phyloP scores from a whole-genome alignment of 2,797 vertebrate genomes.

The Notoglanidium macrostoma region DNA sequence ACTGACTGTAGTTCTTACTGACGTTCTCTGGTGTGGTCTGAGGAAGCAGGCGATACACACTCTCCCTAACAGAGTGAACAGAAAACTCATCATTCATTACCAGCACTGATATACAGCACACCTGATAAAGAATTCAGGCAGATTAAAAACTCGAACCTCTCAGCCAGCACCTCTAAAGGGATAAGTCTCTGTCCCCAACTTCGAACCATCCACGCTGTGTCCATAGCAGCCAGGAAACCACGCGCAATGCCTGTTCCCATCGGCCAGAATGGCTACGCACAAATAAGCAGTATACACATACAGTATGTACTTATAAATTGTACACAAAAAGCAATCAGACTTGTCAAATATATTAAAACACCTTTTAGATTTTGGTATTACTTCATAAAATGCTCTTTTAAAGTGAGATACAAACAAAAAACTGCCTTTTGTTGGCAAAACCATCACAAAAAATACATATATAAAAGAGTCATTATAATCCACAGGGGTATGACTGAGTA shows the following conservation, averaged over 20 bases:
- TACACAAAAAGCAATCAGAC: neutral
- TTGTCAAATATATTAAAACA: neutral
- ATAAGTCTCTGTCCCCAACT: slow-evolving; percentile 84
- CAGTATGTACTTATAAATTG: neutral
- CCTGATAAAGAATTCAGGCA: neutral
- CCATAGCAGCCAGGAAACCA: slow-evolving; percentile 93
- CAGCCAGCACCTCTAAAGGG: slow-evolving; percentile 87
- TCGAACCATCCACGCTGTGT: slow-evolving; percentile 95
- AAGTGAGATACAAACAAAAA: neutral
- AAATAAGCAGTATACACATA: neutral
- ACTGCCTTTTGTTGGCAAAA: neutral
- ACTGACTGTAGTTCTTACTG: slow-evolving; percentile 90
- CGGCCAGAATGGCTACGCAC: slow-evolving; percentile 90
- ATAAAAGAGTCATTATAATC: neutral
- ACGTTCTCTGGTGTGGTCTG: slow-evolving; percentile 97
- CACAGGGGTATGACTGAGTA: neutral
- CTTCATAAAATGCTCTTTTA: neutral
- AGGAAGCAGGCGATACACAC: slow-evolving; percentile 89
- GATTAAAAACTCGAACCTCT: slow-evolving; percentile 76
- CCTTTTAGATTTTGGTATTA: neutral
- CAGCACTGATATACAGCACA: neutral
- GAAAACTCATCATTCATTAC: neutral
- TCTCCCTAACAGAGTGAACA: slow-evolving; percentile 77
- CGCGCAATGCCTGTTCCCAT: slow-evolving; percentile 96
- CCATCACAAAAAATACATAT: neutral